These are phyloP conservation scores for Phenganax marumi DNA, from an alignment of 92 coral and sea anemone species.

Conservation along the genomic window DNA sequence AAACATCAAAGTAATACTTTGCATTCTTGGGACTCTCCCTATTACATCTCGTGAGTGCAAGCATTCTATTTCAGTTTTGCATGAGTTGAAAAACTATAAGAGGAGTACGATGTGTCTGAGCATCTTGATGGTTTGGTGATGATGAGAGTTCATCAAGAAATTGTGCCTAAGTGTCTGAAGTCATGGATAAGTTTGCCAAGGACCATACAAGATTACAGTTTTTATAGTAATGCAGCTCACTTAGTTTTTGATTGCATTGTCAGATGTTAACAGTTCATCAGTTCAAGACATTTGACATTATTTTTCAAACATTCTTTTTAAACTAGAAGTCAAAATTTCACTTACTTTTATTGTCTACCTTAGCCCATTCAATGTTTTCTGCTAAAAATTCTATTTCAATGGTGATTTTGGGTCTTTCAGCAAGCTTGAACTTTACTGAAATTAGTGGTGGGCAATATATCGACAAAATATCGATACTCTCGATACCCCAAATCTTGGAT, in stretches of 20 bases:
- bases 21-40: slow-evolving; percentile 19
- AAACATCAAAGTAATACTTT: slow-evolving; percentile 14
- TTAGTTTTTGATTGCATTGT: not conserved
- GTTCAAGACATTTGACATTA: not conserved
- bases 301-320: too few relatives aligned
- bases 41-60: slow-evolving; percentile 24
- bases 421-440: too few relatives aligned
- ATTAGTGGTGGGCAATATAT: too few relatives aligned
- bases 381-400: too few relatives aligned
- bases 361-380: too few relatives aligned
- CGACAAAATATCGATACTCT: too few relatives aligned
- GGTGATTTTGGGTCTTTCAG: too few relatives aligned
- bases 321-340: too few relatives aligned
- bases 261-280: too few relatives aligned
- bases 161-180: not conserved
- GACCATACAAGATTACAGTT: slow-evolving; percentile 12
- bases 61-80: slow-evolving; percentile 7
- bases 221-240: not conserved
- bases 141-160: slow-evolving; percentile 20
- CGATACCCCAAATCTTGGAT: too few relatives aligned
- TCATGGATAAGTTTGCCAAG: slow-evolving; percentile 7
- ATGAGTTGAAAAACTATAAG: slow-evolving; percentile 1
- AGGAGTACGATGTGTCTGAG: not conserved
- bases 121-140: not conserved
- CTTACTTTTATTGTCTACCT: too few relatives aligned